These are phyloP conservation scores for Araneus ventricosus DNA, from an alignment of 1,140 invertebrate species.

Conservation along the genomic window DNA sequence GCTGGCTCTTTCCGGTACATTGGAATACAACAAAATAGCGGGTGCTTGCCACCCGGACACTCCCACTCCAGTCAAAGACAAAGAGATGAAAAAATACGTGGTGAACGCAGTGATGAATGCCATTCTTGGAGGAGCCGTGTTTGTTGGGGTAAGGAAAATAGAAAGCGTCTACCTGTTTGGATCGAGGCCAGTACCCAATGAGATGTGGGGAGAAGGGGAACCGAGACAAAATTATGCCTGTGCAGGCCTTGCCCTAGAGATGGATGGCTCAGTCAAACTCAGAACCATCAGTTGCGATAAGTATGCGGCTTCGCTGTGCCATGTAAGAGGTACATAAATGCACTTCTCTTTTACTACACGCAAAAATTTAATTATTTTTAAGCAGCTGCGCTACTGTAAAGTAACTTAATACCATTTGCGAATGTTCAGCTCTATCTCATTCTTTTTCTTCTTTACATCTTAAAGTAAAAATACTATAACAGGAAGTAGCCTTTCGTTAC, in stretches of 20 bases:
- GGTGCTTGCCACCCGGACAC: not conserved
- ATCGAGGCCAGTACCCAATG: not conserved
- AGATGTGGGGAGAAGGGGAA: constrained; percentile 51
- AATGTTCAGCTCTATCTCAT: too few species aligned
- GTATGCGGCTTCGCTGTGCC: not conserved
- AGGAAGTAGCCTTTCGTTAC: too few species aligned
- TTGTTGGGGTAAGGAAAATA: not conserved
- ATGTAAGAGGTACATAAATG: not conserved
- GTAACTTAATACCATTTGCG: too few species aligned
- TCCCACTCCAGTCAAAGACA: constrained; percentile 11
- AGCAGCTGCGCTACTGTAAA: too few species aligned
- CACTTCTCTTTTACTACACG: not conserved
- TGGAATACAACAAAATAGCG: constrained; percentile 44
- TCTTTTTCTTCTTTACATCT: too few species aligned
- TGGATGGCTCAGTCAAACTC: constrained; percentile 6
- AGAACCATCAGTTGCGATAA: constrained; percentile 16
- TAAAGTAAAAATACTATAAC: too few species aligned
- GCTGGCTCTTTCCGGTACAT: not conserved
- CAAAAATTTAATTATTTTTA: too few species aligned
- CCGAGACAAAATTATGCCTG: constrained; percentile 1
- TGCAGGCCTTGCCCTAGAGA: not conserved
- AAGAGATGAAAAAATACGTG: constrained; percentile 34
- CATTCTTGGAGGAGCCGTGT: constrained; percentile 7
- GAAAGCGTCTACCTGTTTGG: not conserved
- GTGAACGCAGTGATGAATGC: not conserved